Evolutionary conservation across 1,140 invertebrate genomes (phyloP).

Genomic region (Ectropis grisescens): DNA sequence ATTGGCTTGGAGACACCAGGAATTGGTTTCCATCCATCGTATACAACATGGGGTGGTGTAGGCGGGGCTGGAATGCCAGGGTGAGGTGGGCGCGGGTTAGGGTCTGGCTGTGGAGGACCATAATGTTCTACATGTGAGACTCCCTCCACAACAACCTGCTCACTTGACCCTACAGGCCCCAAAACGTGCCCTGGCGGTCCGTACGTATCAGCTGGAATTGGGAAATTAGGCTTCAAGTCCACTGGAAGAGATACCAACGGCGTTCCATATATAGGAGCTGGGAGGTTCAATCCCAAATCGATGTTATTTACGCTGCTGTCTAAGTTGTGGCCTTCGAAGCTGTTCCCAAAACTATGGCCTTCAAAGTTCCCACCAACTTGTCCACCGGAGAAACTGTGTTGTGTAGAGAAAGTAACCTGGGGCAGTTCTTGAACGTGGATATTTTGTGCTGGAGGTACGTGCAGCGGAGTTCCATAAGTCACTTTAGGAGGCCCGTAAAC

Average conservation of each 20-base stretch:
- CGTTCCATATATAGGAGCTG: conserved; percentile 60
- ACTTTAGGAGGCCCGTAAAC: conserved; percentile 38
- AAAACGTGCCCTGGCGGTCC: conserved; percentile 54
- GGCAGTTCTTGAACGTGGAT: conserved; percentile 40
- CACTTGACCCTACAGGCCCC: conserved; percentile 40
- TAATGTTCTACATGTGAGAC: conserved; percentile 54
- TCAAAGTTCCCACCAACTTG: conserved; percentile 34
- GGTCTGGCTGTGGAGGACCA: conserved; percentile 69
- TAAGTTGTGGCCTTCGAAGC: too few species aligned
- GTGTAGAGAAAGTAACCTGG: conserved; percentile 32
- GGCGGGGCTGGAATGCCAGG: conserved; percentile 79
- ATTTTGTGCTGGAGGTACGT: conserved; percentile 24
- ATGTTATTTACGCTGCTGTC: too few species aligned
- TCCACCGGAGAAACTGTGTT: conserved; percentile 14
- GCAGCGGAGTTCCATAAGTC: conserved; percentile 60
- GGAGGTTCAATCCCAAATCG: conserved; percentile 55
- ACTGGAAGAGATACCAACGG: conserved; percentile 55
- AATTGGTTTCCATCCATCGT: conserved; percentile 88
- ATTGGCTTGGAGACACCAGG: conserved; percentile 70
- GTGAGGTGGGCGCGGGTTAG: conserved; percentile 67
- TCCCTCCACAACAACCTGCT: conserved; percentile 47
- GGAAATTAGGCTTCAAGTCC: conserved; percentile 64
- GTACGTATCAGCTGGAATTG: conserved; percentile 54
- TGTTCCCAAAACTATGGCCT: conserved; percentile 43
- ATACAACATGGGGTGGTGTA: conserved; percentile 81